phyloP scores from a whole-genome alignment of 2,888 invertebrate genomes.

The Caenorhabditis plicata region DNA sequence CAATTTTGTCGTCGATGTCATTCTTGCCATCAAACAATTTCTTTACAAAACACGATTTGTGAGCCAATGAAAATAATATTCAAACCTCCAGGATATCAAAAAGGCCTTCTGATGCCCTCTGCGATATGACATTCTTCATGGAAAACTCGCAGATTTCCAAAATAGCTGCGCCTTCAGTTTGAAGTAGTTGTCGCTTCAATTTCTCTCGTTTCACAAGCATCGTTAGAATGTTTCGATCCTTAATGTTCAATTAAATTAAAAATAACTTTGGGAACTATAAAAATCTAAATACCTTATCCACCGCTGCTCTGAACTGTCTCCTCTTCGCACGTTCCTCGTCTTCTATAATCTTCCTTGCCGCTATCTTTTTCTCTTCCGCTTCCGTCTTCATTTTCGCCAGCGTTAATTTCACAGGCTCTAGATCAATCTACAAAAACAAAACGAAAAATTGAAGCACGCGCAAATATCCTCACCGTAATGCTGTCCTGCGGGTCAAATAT shows the following conservation, averaged over 20 bases:
- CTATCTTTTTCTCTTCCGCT: background rate
- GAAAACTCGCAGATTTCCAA: background rate
- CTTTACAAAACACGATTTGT: too few relatives aligned
- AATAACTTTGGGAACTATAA: too few relatives aligned
- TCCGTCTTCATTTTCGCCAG: background rate
- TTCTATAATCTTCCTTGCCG: too few relatives aligned
- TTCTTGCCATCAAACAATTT: background rate
- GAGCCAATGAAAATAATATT: background rate
- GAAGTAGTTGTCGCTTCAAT: slow-evolving; percentile 1
- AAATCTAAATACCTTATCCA: too few relatives aligned
- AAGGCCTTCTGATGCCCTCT: background rate
- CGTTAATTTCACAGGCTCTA: background rate
- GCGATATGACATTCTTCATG: background rate
- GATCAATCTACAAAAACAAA: background rate
- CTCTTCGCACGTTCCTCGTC: too few relatives aligned
- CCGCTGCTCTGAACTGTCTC: background rate
- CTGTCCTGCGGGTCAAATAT: slow-evolving; percentile 21
- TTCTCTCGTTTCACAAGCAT: slow-evolving; percentile 11
- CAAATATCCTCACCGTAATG: background rate
- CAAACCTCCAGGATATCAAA: slow-evolving; percentile 1
- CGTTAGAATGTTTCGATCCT: slow-evolving; percentile 6
- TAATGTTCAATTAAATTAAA: too few relatives aligned
- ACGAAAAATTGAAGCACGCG: background rate
- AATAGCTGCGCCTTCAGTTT: background rate
- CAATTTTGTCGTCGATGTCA: background rate